Base-by-base conservation (phyloP, 2,888 invertebrate species). In the Eretmocerus hayati region DNA sequence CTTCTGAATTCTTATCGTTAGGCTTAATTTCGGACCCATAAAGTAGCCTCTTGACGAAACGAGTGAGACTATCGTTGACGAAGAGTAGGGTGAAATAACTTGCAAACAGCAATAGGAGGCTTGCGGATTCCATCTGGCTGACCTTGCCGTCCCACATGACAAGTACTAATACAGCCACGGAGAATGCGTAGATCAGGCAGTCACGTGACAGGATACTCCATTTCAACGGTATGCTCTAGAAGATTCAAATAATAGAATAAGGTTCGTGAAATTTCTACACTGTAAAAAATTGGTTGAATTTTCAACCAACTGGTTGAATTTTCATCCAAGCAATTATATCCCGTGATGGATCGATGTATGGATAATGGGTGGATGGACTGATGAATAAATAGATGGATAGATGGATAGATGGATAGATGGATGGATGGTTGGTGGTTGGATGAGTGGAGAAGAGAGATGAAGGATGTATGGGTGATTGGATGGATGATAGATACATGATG, bases 141-240 rank as follows among this genome's bases (percentile, higher is more conserved):
- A 94, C 80, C 47, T 73, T 71, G 2, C 84, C 84, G 59, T 92
- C 92, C 81, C 85, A 85, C 22, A 90, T 83, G 40, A 91, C 78
- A 2, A 74, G 60, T 0, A 90, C 80, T 21, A 93, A 70, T 2
- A 83, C 75, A 8, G 77, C 69, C 0, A 92, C 83, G 38, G 88
- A 84, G 20, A 85, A 64, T 53, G 83, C 76, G 66, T 92, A 93
- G 47, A 90, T 83, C 6, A 81, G 60, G 37, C 85, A 85, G 62
- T 93, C 93, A 52, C 93, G 75, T 0, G 87, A 83, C 18, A 93
- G 79, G 0, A 92, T 88, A 73, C 84, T 84, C 78, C 84, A 82
- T 62, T 90, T 86, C 41, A 92, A 74, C 58, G 80, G 75, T 23
- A 90, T 83, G 0, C 84, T 82, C 88, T 89, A 69, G 26, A 26